Evolutionary conservation across 2,888 invertebrate genomes (phyloP), one percentile per base, ranked within the genome.

Genomic region (Gnatocerus cornutus): DNA sequence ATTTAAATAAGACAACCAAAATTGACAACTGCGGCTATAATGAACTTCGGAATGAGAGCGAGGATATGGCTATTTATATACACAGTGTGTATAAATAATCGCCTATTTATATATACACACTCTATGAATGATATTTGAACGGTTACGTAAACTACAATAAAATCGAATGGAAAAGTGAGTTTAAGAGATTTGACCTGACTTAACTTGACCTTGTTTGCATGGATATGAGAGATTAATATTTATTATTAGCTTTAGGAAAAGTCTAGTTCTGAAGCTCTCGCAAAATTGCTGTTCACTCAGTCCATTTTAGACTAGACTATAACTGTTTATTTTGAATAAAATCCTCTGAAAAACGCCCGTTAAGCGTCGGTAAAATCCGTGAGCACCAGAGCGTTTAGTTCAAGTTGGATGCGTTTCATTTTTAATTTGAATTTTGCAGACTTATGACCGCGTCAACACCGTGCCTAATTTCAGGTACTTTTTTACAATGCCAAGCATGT

Each of bases 381-480:
- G 55, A 55, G 8, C 55, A 55, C n/a, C 39, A 39, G 21, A 55
- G 55, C 55, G 55, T 55, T 37, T 14, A 53, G 53, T 53, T 55
- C 55, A 37, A 55, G 55, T 55, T 39, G 37, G 55, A 33, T 55
- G 55, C 39, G 39, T 55, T 33, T 46, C 46, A 46, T 46, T 46
- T 52, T 52, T 52, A 52, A 33, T 52, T 55, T 37, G n/a, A 55
- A 55, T 55, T 55, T 55, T 55, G 55, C 55, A 55, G 55, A 55
- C 33, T 46, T 39, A 16, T 55, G 55, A 53, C 14, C 21, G 21
- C 46, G 14, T 16, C 46, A 46, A 46, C n/a, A 16, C 9, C 16
- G 21, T 41, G 12, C 3, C 46, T 16, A 46, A 46, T 43, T 43
- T 43, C 13, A 43, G 43, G 7, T 37, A n/a, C 8, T 37, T 37